Evolutionary conservation across 1,140 invertebrate genomes (phyloP).

Genomic region (Drosophila fuyamai): DNA sequence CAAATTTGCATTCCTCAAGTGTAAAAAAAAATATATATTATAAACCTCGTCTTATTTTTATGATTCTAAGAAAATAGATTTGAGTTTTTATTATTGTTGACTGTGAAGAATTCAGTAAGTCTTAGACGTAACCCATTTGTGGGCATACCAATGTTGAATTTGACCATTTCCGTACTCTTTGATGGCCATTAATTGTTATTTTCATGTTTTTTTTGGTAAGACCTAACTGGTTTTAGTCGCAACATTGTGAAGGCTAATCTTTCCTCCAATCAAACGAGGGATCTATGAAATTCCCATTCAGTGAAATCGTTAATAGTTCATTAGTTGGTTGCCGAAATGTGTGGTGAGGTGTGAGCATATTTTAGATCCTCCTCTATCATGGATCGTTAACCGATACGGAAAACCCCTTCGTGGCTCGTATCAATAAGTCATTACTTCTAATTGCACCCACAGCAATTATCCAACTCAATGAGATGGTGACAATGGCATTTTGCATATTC

Average conservation of each 20-base stretch:
- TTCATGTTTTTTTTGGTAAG: slow-evolving; percentile 11
- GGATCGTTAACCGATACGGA: slow-evolving; percentile 18
- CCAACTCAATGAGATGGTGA: slow-evolving; percentile 27
- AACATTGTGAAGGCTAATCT: slow-evolving; percentile 73
- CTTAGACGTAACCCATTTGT: slow-evolving; percentile 8
- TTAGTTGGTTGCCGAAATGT: slow-evolving; percentile 47
- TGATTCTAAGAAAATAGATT: too few relatives aligned
- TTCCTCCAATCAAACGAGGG: slow-evolving; percentile 46
- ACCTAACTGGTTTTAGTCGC: slow-evolving; percentile 59
- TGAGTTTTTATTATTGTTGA: too few relatives aligned
- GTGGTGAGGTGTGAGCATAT: slow-evolving; percentile 14
- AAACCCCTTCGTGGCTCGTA: slow-evolving; percentile 11
- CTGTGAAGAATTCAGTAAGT: too few relatives aligned
- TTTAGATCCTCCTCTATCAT: neutral
- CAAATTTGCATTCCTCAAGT: neutral
- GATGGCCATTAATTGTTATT: slow-evolving; percentile 31
- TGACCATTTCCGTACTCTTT: slow-evolving; percentile 29
- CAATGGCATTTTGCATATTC: slow-evolving; percentile 41
- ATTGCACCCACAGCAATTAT: slow-evolving; percentile 19
- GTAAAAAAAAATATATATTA: neutral
- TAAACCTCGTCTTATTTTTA: too few relatives aligned
- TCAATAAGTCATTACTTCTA: slow-evolving; percentile 32
- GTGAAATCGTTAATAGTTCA: slow-evolving; percentile 56
- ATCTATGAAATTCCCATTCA: slow-evolving; percentile 39
- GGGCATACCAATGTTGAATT: slow-evolving; percentile 29